Evolutionary conservation across 2,888 invertebrate genomes (phyloP).

Genomic region (Metallyticus violacea): DNA sequence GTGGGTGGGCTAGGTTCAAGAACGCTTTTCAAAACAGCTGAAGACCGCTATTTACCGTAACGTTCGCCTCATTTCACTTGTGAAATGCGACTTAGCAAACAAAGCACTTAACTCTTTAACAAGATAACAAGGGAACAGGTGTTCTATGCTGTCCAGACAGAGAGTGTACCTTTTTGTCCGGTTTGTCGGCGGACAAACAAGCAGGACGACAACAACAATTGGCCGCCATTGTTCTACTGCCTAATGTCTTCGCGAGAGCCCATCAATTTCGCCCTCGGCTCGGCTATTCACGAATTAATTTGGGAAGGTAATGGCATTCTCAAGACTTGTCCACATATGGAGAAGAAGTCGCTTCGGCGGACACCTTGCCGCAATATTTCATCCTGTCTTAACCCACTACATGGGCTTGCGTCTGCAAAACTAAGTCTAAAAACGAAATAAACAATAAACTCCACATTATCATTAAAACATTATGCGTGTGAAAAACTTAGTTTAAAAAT

Average conservation of each 20-base stretch:
- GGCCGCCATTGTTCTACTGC: background rate
- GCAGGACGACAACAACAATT: background rate
- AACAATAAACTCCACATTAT: no score
- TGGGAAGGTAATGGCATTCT: slow-evolving; percentile 27
- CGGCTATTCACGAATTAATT: slow-evolving; percentile 28
- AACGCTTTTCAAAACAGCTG: background rate
- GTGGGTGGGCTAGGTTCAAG: background rate
- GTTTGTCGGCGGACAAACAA: background rate
- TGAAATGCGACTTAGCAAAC: background rate
- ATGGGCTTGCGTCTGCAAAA: background rate
- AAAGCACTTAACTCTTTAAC: background rate
- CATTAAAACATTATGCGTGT: no score
- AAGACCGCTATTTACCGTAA: background rate
- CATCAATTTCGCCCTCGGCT: background rate
- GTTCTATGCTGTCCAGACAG: background rate
- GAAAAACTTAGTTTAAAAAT: no score
- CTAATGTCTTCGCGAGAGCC: background rate
- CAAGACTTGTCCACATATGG: background rate
- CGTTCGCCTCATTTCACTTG: background rate
- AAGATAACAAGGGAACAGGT: background rate
- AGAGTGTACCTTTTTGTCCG: background rate
- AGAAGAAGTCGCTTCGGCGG: background rate
- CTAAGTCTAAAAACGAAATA: no score
- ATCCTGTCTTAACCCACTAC: background rate
- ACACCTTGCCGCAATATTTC: background rate